Base-by-base conservation (phyloP, 2,797 vertebrate species). In the Chloroceryle amazona region DNA sequence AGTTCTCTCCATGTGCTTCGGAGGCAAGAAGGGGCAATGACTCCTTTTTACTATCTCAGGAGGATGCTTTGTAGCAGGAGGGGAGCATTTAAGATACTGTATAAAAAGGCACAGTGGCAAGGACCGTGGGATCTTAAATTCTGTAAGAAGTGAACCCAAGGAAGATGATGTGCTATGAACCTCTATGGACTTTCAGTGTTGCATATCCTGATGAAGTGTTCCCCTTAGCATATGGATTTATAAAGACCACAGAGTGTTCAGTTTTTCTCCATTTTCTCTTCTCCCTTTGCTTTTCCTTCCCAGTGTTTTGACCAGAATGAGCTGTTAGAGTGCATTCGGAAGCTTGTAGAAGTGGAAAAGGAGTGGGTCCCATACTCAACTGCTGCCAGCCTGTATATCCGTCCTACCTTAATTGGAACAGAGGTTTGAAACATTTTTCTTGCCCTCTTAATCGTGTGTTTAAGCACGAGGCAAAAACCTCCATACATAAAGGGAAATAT, bases 371-470 rank as follows among this genome's bases (percentile, higher is more conserved):
- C 99, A 0, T 89, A 98, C 61, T 98, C 99, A 4, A 98, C 98
- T 1, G 65, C 97, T 18, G 98, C 98, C 31, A 98, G 99, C 84
- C 98, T 99, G 2, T 99, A 99, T 54, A 98, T 99, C 81, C 99
- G 99, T 25, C 99, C 99, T 17, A 98, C 99, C 3, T 98, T 99
- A 35, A 97, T 99, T 8, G 98, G 99, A 95, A 99, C 98, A 2
- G 99, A 99, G 98, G 99, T 99, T 20, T 87, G 97, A 20, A 46
- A 15, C 14, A 1, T 3, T 42, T 15, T 42, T 21, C 35, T 58
- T 21, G 2, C 10, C 19, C 17, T 46, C 23, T 66, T 52, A 52
- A 41, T 12, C 51, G 6, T 63, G 35, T 44, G 13, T 83, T 65
- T 75, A 37, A 54, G 17, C 28, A 44, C 0, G 1, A 72, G 11